Percentiles rank a stretch among this genome's conserved stretches.
phyloP scores from a whole-genome alignment of 2,113 vertebrate genomes.

The Brienomyrus longianalis region DNA sequence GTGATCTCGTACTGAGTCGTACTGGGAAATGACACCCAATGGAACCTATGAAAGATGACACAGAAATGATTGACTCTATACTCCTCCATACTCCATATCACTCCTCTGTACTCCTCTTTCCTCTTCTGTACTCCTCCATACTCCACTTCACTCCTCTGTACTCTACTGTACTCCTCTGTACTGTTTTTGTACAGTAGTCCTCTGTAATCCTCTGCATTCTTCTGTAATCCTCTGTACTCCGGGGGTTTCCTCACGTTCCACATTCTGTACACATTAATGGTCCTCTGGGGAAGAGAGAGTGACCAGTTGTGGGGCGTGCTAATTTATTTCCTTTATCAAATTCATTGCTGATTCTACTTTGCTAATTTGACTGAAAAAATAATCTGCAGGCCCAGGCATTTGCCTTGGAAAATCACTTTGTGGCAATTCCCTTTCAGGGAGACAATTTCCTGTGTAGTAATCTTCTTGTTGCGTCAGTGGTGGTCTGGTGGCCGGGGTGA shows the following conservation, averaged over 20 bases:
- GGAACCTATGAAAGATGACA: neutral
- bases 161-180: neutral
- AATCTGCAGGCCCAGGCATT: conserved; percentile 34
- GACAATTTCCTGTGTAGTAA: conserved; percentile 44
- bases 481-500: conserved; percentile 23
- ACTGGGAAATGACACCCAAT: neutral
- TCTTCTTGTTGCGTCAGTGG: conserved; percentile 36
- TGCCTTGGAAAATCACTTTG: conserved; percentile 36
- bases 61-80: neutral
- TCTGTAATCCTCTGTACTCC: neutral
- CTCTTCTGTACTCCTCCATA: too few species aligned
- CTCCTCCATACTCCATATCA: neutral
- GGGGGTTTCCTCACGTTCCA: neutral
- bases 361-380: conserved; percentile 42
- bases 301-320: neutral
- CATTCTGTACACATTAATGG: neutral
- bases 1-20: neutral
- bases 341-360: conserved; percentile 35
- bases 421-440: conserved; percentile 31
- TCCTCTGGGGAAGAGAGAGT: neutral
- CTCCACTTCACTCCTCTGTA: too few species aligned
- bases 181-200: neutral
- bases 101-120: neutral
- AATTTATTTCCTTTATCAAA: conserved; percentile 43
- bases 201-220: neutral